Conservation (phyloP, 1,140 invertebrate genomes). For the Laupala kohalensis region DNA sequence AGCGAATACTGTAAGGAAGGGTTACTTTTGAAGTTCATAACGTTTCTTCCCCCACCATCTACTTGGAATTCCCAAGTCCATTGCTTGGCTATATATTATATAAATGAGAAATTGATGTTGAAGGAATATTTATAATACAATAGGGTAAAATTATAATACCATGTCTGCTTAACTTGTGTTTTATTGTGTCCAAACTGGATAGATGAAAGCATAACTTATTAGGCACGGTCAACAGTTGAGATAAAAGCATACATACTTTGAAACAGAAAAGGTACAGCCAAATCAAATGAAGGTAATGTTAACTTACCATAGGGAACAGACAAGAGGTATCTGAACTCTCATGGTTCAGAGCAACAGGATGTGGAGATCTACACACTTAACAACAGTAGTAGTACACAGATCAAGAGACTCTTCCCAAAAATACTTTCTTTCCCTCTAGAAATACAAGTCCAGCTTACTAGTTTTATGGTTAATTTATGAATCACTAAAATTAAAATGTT, state of each 20-base stretch:
- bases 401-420: neutral
- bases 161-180: neutral
- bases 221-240: neutral
- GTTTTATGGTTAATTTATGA: neutral
- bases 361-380: neutral
- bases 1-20: no score
- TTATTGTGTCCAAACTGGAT: neutral
- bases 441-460: neutral
- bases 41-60: no score
- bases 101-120: no score
- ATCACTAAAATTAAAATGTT: neutral
- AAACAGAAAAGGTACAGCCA: neutral
- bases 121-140: no score
- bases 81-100: no score
- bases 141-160: no score
- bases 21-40: no score
- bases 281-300: neutral
- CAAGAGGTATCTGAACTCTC: neutral
- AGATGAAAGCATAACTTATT: neutral
- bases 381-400: neutral
- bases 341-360: neutral
- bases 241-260: neutral
- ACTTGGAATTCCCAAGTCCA: no score
- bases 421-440: neutral
- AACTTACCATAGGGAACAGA: neutral